Conservation (phyloP, 2,888 invertebrate genomes). For the Cerastis leucographa region DNA sequence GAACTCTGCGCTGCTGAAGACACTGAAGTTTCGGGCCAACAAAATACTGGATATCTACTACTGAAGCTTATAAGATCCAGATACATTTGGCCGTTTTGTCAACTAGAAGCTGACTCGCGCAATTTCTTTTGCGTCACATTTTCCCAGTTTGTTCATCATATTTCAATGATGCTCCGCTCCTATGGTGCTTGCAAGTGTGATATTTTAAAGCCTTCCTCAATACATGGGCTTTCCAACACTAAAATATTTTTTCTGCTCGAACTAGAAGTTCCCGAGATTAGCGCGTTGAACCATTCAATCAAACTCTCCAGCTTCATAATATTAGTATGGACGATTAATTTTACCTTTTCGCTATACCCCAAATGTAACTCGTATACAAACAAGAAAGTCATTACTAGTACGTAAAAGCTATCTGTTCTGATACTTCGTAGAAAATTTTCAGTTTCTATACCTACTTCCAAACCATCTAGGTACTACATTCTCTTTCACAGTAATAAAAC, state of each 20-base stretch:
- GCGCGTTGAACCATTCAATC: no score
- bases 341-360: background rate
- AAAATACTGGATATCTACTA: background rate
- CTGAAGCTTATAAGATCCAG: background rate
- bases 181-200: no score
- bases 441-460: background rate
- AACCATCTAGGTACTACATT: background rate
- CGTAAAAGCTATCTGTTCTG: background rate
- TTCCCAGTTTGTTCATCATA: no score
- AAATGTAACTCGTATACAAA: background rate
- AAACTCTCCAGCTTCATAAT: no score
- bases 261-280: no score
- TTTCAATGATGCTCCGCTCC: no score
- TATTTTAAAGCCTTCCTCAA: no score
- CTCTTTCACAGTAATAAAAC: slow-evolving; percentile 7
- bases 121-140: no score
- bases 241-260: no score
- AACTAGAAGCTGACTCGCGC: no score
- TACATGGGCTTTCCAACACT: no score
- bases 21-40: background rate
- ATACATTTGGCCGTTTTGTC: background rate
- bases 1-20: background rate
- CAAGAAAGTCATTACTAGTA: background rate
- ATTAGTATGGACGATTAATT: background rate
- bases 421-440: background rate